These are phyloP conservation scores for Micronisus gabar DNA, from an alignment of 2,113 vertebrate species.

Conservation along the genomic window DNA sequence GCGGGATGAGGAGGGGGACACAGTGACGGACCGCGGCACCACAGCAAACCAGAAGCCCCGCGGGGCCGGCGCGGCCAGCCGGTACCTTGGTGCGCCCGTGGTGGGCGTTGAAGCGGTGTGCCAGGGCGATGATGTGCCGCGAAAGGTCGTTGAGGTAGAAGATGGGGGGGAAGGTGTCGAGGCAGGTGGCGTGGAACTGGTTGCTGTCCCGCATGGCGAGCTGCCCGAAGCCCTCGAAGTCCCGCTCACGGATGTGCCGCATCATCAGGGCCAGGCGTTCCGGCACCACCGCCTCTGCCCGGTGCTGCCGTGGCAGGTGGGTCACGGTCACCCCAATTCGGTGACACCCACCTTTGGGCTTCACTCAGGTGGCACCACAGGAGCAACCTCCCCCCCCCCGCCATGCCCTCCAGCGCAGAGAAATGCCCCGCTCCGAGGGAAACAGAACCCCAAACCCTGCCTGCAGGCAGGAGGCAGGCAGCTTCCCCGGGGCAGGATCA, in stretches of 20 bases:
- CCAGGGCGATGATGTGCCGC: slow-evolving; percentile 80
- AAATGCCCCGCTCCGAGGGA: background rate
- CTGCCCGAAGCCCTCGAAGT: slow-evolving; percentile 86
- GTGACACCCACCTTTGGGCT: background rate
- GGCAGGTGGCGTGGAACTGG: slow-evolving; percentile 95
- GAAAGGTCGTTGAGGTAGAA: slow-evolving; percentile 90
- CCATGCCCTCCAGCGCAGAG: background rate
- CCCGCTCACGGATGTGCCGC: slow-evolving; percentile 71
- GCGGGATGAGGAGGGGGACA: rapidly evolving
- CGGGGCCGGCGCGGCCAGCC: rapidly evolving
- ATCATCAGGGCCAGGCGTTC: slow-evolving; percentile 83
- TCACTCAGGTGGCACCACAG: rapidly evolving
- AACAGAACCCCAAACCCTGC: background rate
- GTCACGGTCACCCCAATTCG: rapidly evolving
- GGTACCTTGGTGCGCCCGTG: slow-evolving; percentile 81
- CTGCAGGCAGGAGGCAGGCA: background rate
- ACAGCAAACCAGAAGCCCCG: rapidly evolving
- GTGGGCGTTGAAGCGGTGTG: slow-evolving; percentile 86
- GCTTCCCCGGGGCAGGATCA: background rate
- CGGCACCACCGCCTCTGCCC: slow-evolving; percentile 83
- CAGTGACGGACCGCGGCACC: rapidly evolving
- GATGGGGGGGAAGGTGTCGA: slow-evolving; percentile 95
- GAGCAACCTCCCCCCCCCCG: background rate
- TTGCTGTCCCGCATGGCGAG: slow-evolving; percentile 97
- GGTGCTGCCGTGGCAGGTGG: slow-evolving; percentile 70